phyloP scores from a whole-genome alignment of 2,888 invertebrate genomes.

The Dysmachus trigonus region DNA sequence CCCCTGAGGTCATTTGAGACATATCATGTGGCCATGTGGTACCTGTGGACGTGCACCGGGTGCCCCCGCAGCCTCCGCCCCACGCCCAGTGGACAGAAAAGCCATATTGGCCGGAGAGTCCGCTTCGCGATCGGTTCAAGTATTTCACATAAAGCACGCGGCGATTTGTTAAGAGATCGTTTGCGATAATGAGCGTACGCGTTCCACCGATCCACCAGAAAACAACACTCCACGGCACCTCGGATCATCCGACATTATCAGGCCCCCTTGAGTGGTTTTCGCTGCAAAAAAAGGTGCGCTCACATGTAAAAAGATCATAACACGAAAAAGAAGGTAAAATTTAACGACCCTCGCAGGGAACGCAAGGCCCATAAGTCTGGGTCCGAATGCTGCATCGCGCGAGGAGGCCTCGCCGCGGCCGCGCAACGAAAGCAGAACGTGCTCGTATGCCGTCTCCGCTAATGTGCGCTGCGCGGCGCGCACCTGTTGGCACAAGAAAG shows the following conservation, averaged over 20 bases:
- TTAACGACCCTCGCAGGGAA: constrained; percentile 33
- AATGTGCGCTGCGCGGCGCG: constrained; percentile 5
- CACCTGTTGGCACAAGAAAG: constrained; percentile 34
- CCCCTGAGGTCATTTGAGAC: constrained; percentile 38
- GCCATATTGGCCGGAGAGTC: constrained; percentile 7
- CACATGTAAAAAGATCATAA: constrained; percentile 33
- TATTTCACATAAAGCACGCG: constrained; percentile 42
- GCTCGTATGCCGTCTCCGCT: not conserved
- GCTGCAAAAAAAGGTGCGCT: constrained; percentile 32
- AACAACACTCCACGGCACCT: constrained; percentile 34
- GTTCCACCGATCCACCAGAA: constrained; percentile 40
- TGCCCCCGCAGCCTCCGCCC: not conserved
- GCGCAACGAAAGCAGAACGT: constrained; percentile 36
- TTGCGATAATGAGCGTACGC: constrained; percentile 42
- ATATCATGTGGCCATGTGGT: constrained; percentile 6
- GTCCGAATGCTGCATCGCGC: not conserved
- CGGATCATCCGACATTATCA: constrained; percentile 36
- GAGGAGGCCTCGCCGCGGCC: not conserved
- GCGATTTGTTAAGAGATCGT: constrained; percentile 43
- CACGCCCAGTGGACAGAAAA: not conserved
- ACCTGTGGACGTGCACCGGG: not conserved
- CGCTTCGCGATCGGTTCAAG: not conserved
- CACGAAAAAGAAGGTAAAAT: constrained; percentile 13
- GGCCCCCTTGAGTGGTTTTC: constrained; percentile 40
- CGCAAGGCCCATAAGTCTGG: constrained; percentile 1